These are phyloP conservation scores for Apis florea DNA, from an alignment of 1,140 invertebrate species.

Conservation along the genomic window DNA sequence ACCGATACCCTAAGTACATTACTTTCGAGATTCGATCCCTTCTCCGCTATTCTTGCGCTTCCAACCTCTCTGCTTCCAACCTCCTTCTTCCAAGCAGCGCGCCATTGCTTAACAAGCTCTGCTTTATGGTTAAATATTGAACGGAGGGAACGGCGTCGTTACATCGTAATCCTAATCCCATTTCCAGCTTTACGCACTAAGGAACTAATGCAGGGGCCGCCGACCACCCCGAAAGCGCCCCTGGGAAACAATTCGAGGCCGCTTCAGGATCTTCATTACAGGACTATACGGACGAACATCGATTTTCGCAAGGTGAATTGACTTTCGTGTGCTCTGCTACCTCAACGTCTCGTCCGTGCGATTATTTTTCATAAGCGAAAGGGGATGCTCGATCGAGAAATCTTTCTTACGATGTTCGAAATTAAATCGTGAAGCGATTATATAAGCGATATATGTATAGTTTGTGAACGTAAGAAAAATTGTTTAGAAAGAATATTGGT, in stretches of 20 bases:
- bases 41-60: background rate
- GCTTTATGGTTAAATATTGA: conserved; percentile 49
- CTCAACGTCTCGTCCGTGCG: background rate
- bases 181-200: conserved; percentile 90
- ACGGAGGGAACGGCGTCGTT: conserved; percentile 33
- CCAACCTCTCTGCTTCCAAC: background rate
- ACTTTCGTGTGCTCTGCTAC: background rate
- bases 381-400: too few relatives aligned
- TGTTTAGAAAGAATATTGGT: too few relatives aligned
- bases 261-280: conserved; percentile 92
- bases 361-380: conserved; percentile 1
- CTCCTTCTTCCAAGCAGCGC: background rate
- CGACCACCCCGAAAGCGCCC: conserved; percentile 91
- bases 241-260: conserved; percentile 97
- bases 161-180: conserved; percentile 53
- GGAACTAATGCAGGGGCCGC: conserved; percentile 92
- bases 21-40: conserved; percentile 5
- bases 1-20: conserved; percentile 22
- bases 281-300: conserved; percentile 97
- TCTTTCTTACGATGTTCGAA: too few relatives aligned
- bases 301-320: conserved; percentile 90
- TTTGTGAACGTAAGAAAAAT: too few relatives aligned
- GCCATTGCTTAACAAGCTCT: conserved; percentile 44
- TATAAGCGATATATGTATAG: too few relatives aligned
- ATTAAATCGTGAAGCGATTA: too few relatives aligned